Evolutionary conservation across 2,113 vertebrate genomes (phyloP).

Genomic region (Calypte anna): DNA sequence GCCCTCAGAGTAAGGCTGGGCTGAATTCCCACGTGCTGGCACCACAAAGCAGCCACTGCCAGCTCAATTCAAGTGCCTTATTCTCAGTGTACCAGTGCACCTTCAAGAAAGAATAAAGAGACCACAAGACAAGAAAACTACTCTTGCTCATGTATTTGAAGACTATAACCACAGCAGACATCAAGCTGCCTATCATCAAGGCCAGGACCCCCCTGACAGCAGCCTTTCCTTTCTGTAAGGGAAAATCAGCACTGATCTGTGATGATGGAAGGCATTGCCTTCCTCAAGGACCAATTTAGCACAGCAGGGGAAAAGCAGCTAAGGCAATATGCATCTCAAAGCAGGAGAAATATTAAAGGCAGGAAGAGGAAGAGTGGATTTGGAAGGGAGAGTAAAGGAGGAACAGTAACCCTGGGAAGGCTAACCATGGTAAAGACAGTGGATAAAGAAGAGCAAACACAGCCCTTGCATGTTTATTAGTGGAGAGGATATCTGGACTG

Average conservation of each 20-base stretch:
- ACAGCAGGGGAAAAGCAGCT: conserved; percentile 61
- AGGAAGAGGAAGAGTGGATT: conserved; percentile 2
- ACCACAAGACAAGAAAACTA: conserved; percentile 24
- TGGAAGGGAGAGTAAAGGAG: not conserved
- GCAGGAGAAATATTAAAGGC: conserved; percentile 45
- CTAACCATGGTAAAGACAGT: not conserved
- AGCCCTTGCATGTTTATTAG: not conserved
- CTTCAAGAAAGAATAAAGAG: conserved; percentile 37
- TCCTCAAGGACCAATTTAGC: conserved; percentile 72
- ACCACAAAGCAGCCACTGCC: not conserved
- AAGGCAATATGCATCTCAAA: conserved; percentile 69
- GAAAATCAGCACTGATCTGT: conserved; percentile 35
- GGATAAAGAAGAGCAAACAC: not conserved
- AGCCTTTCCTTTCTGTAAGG: conserved; percentile 37
- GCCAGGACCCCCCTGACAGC: conserved; percentile 33
- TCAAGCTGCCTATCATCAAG: conserved; percentile 18
- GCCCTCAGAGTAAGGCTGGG: not conserved
- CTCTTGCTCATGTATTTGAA: conserved; percentile 27
- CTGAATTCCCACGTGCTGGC: not conserved
- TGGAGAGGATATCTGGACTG: not conserved
- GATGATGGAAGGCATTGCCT: conserved; percentile 68
- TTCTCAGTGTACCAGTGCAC: conserved; percentile 2
- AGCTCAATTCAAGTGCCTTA: not conserved
- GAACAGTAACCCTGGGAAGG: not conserved
- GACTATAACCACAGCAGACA: conserved; percentile 36